Evolutionary conservation across 2,888 invertebrate genomes (phyloP).

Genomic region (Sminthurides aquaticus): DNA sequence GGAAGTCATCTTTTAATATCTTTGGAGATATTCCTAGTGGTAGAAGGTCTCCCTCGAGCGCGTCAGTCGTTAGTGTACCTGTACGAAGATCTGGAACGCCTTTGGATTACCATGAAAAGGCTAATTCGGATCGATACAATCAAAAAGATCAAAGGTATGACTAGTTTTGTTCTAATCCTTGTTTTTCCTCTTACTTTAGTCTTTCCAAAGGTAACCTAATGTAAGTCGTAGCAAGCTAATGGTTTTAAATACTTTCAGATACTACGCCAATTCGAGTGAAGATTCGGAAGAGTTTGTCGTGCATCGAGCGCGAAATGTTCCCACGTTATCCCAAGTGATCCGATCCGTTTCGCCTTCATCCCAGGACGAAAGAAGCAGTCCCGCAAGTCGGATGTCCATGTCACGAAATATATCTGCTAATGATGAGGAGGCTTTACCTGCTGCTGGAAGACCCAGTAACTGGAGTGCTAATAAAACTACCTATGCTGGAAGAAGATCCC

Average conservation of each 20-base stretch:
- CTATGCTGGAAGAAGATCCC: conserved; percentile 74
- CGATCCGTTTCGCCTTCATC: conserved; percentile 44
- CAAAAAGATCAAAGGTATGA: conserved; percentile 40
- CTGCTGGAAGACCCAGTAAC: conserved; percentile 79
- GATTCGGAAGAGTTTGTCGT: conserved; percentile 65
- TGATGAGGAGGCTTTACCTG: conserved; percentile 47
- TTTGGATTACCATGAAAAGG: conserved; percentile 39
- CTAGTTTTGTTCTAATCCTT: conserved; percentile 1
- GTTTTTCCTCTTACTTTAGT: too few species aligned
- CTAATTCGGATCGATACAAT: conserved; percentile 38
- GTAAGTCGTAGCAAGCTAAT: not conserved
- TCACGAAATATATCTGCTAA: conserved; percentile 31
- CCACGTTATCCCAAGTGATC: conserved; percentile 57
- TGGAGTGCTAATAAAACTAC: conserved; percentile 63
- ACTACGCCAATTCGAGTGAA: conserved; percentile 42
- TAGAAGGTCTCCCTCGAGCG: conserved; percentile 39
- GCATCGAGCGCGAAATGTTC: conserved; percentile 68
- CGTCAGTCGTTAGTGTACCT: conserved; percentile 42
- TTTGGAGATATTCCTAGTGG: conserved; percentile 39
- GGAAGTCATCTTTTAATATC: conserved; percentile 38
- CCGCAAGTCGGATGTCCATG: conserved; percentile 43
- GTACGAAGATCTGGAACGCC: conserved; percentile 40
- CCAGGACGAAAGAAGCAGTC: conserved; percentile 43
- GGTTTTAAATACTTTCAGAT: conserved; percentile 23
- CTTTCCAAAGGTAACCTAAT: too few species aligned